phyloP scores from a whole-genome alignment of 2,113 vertebrate genomes.

The Ciconia maguari region DNA sequence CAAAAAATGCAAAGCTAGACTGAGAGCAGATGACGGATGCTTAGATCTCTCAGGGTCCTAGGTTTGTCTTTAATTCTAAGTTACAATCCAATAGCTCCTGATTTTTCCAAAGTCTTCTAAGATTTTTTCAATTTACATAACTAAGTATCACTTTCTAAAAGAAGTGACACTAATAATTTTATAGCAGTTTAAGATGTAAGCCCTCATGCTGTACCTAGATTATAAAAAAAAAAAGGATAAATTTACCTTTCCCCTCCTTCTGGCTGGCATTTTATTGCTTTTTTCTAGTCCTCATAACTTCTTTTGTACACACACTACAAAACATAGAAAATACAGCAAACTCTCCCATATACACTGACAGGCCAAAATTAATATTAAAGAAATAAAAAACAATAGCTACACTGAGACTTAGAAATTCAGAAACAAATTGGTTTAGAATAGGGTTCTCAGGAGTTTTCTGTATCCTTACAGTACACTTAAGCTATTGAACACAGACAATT shows the following conservation, averaged over 20 bases:
- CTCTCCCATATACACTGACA: background rate
- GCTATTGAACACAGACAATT: background rate
- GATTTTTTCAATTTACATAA: background rate
- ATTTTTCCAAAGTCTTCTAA: background rate
- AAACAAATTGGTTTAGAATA: background rate
- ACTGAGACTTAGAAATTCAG: background rate
- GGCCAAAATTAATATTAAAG: background rate
- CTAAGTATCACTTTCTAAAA: background rate
- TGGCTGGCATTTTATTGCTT: background rate
- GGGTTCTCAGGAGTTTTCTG: background rate
- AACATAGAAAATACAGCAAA: background rate
- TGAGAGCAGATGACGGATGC: background rate
- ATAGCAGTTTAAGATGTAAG: background rate
- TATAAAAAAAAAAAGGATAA: accelerated
- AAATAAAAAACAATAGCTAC: background rate
- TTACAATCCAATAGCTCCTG: background rate
- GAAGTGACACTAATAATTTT: background rate
- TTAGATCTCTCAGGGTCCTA: background rate
- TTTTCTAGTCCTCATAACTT: background rate
- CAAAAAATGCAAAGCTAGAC: background rate
- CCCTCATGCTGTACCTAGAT: background rate
- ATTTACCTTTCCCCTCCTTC: background rate
- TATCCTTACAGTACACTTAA: background rate
- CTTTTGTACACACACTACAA: background rate
- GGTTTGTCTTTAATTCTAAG: background rate